A percentile compares a stretch with the other conserved stretches of the same genome.
These are phyloP conservation scores for Antrozous pallidus DNA, from an alignment of 2,797 vertebrate species.

Conservation along the genomic window DNA sequence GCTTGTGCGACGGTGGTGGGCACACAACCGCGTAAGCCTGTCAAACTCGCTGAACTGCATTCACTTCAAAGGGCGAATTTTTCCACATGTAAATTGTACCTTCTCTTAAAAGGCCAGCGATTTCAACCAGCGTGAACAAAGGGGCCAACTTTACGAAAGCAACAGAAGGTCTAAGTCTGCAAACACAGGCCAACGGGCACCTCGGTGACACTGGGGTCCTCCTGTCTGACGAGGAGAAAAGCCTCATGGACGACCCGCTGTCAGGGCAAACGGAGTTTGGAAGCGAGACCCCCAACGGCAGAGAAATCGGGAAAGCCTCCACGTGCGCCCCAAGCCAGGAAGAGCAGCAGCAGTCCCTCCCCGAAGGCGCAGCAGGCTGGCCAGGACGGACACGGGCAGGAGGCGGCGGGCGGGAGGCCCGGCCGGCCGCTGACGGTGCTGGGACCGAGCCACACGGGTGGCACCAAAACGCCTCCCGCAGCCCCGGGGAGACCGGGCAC, in stretches of 20 bases:
- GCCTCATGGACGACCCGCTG: background rate
- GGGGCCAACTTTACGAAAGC: background rate
- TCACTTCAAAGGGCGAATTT: background rate
- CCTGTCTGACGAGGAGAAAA: background rate
- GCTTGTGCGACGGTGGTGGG: too few relatives aligned
- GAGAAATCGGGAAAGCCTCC: background rate
- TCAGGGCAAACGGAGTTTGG: background rate
- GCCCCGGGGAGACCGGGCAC: too few relatives aligned
- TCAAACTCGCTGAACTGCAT: background rate
- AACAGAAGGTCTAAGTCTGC: too few relatives aligned
- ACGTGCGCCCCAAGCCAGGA: background rate
- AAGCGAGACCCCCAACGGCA: background rate
- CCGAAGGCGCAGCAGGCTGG: background rate
- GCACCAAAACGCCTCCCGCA: fast-evolving
- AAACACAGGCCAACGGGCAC: fast-evolving
- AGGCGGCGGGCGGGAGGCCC: too few relatives aligned
- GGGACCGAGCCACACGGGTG: fast-evolving
- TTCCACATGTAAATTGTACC: background rate
- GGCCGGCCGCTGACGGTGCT: background rate
- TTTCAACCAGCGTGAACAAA: background rate
- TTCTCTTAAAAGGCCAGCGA: background rate
- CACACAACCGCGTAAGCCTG: background rate
- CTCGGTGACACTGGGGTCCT: too few relatives aligned
- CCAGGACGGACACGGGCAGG: too few relatives aligned
- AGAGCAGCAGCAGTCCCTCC: background rate